Evolutionary conservation across 1,140 invertebrate genomes (phyloP), one percentile per base, ranked within the genome.

Genomic region (Drosophila erecta): DNA sequence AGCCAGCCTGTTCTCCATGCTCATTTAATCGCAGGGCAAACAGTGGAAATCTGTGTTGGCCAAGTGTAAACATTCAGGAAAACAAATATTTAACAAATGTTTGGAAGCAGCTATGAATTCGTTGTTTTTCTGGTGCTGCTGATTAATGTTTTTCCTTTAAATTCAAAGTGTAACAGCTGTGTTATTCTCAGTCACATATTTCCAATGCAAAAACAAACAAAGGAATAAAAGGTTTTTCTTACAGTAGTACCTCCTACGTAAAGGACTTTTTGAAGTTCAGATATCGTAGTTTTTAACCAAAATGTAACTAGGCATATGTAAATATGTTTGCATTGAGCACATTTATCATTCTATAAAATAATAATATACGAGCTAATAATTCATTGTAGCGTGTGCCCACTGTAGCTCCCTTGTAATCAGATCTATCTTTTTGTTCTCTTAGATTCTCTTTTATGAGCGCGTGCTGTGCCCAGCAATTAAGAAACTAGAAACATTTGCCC

Each of bases 21-120:
- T 49, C 65, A 35, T 72, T 87, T 86, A 79, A 78, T 79, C 75
- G 69, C 60, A 51, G 71, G 14, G 37, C 62, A 86, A 78, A 81
- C 75, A 65, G 37, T 46, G 56, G 55, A 72, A 66, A 35, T 57
- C 58, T 71, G 24, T 81, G 78, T 79, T 79, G 58, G 46, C 55
- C 55, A 70, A 83, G 55, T 61, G 62, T 70, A 87, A 87, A 83
- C 79, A 86, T 27, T n/a, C 24, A 59, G 44, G 49, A 71, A 79
- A 80, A 66, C 55, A 85, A 84, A 84, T 80, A 84, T 85, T 77
- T 57, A 53, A 70, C 10, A 79, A 72, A 61, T 74, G 80, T 79
- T 80, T 66, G 27, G 51, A 79, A 50, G 66, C 58, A 70, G 60
- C 54, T 75, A 15, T 50, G 24, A 15, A 15, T 49, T 30, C 8